Evolutionary conservation across 2,888 invertebrate species (phyloP).

Genomic region (Ichneumoninae sp.): DNA sequence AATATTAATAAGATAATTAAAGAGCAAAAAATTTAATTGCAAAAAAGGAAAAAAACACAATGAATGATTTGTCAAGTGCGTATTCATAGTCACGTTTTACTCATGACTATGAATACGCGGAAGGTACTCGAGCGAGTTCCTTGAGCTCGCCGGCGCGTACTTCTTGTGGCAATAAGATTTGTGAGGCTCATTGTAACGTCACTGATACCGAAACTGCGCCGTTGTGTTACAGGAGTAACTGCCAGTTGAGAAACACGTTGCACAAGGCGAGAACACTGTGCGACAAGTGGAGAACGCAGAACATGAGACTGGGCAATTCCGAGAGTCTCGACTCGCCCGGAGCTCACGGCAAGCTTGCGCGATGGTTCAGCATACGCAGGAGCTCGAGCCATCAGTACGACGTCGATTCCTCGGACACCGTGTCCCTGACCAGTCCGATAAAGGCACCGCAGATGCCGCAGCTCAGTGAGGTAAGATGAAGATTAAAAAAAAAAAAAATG

Average conservation of each 20-base stretch:
- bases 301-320: constrained; percentile 80
- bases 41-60: too few relatives aligned
- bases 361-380: constrained; percentile 95
- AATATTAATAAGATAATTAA: too few relatives aligned
- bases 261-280: constrained; percentile 93
- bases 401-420: constrained; percentile 85
- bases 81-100: not conserved
- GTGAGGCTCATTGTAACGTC: constrained; percentile 3
- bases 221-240: constrained; percentile 87
- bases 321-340: constrained; percentile 87
- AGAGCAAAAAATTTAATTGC: too few relatives aligned
- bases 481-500: not conserved
- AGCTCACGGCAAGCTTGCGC: constrained; percentile 89
- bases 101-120: not conserved
- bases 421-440: constrained; percentile 81
- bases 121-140: not conserved
- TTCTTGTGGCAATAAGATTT: not conserved
- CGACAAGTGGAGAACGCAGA: constrained; percentile 89
- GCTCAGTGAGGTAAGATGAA: constrained; percentile 89
- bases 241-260: constrained; percentile 91
- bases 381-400: constrained; percentile 94
- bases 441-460: constrained; percentile 90
- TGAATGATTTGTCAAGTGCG: too few relatives aligned
- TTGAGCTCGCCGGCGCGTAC: not conserved
- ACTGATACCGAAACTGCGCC: not conserved